Evolutionary conservation across 2,797 vertebrate species (phyloP).

Genomic region (Anguilla obscura): DNA sequence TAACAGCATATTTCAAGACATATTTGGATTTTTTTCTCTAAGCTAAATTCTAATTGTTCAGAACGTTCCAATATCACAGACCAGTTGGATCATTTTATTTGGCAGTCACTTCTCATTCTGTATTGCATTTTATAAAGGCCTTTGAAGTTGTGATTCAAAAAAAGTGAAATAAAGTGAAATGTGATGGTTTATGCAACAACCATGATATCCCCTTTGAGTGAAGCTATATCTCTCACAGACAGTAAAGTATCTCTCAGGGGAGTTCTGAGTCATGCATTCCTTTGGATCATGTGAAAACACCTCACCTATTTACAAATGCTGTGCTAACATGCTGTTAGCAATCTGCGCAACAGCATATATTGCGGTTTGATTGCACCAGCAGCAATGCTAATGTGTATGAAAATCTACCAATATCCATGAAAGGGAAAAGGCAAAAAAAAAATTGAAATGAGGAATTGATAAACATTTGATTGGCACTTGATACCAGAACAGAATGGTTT

Average conservation of each 20-base stretch:
- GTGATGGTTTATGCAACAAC: not conserved
- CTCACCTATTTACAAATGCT: not conserved
- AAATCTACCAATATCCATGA: not conserved
- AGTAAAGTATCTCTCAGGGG: not conserved
- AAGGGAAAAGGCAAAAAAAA: not conserved
- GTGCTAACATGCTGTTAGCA: not conserved
- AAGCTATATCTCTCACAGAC: not conserved
- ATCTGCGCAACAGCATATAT: not conserved
- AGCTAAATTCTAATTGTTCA: not conserved
- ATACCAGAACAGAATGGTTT: not conserved
- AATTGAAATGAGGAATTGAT: not conserved
- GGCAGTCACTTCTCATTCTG: not conserved
- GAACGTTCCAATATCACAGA: not conserved
- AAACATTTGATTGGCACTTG: not conserved
- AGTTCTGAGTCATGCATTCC: not conserved
- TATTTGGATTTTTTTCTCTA: not conserved
- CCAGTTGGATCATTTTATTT: not conserved
- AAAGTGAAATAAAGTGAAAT: not conserved
- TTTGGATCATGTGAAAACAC: not conserved
- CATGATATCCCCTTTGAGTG: not conserved
- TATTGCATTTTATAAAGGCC: not conserved
- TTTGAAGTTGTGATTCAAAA: not conserved
- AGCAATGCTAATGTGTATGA: not conserved
- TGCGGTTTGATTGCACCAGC: not conserved
- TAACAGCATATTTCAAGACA: not conserved